Evolutionary conservation across 2,797 vertebrate species (phyloP), one percentile per base, ranked within the genome.

Genomic region (Notolabrus celidotus): DNA sequence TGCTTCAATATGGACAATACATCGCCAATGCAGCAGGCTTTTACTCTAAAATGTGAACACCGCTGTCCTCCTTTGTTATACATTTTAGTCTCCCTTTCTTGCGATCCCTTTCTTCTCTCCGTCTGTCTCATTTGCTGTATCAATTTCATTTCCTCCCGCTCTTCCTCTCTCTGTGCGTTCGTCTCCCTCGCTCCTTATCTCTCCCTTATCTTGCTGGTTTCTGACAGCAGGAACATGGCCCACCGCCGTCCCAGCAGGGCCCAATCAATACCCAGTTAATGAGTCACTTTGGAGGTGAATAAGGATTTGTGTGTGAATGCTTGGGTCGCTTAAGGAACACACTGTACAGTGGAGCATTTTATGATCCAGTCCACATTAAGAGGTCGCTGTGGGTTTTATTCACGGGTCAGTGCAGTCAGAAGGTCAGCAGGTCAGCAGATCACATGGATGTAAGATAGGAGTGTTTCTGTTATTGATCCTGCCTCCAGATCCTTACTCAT

Each of bases 201-300:
- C 71, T 33, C 27, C 54, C 29, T 73, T 81, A 81, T 92, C 90
- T 86, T 17, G 52, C 67, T 90, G 71, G 66, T 90, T 79, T 87
- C 78, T 77, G 66, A 83, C 70, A 59, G 78, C 57, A 45, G 23
- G 53, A 54, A 79, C 74, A 64, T 67, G 73, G 67, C 70, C 85
- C 62, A 8, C 67, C 71, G 65, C 79, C 33, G 20, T 71, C 69
- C 63, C 76, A 36, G 60, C 69, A 49, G 86, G 86, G 51, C 64
- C 54, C 62, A 80, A 87, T 91, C 68, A 79, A 87, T 56, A 41
- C 36, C 25, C 58, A 79, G 71, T 89, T 84, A 89, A 91, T 42
- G 19, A 92, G 79, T 87, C 70, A 84, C 71, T 80, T 74, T 88
- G 6, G 10, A 55, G 84, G 60, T 72, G 39, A 77, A 61, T 55